Evolutionary conservation across 2,113 vertebrate species (phyloP).

Genomic region (Urocolius indicus): DNA sequence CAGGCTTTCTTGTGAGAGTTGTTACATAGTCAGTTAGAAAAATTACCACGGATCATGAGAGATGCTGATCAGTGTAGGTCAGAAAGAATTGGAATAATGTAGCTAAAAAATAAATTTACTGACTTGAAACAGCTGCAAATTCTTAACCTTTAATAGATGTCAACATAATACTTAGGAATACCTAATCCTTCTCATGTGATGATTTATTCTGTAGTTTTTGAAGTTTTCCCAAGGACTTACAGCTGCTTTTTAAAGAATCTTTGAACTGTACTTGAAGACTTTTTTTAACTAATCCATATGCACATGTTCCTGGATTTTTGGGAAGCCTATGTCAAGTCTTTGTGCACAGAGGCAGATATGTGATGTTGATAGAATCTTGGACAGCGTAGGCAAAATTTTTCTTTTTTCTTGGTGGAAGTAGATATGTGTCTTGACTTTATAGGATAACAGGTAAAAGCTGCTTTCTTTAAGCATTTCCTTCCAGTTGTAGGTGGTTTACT

Average conservation of each 20-base stretch:
- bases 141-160: neutral
- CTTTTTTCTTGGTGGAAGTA: neutral
- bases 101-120: neutral
- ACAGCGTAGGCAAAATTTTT: neutral
- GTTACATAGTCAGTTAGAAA: neutral
- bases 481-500: neutral
- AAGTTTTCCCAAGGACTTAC: neutral
- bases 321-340: neutral
- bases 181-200: neutral
- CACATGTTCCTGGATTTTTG: neutral
- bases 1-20: neutral
- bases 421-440: neutral
- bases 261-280: neutral
- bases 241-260: neutral
- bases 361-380: neutral
- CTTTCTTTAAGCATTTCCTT: slow-evolving; percentile 4
- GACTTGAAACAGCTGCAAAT: neutral
- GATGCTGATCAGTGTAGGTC: neutral
- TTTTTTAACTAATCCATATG: neutral
- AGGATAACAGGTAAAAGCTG: neutral
- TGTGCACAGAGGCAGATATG: neutral
- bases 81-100: slow-evolving; percentile 2
- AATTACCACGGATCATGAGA: neutral
- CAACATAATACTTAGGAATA: neutral
- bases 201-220: neutral